These are phyloP conservation scores for Macropodus opercularis DNA, from an alignment of 2,797 vertebrate genomes.

Conservation along the genomic window DNA sequence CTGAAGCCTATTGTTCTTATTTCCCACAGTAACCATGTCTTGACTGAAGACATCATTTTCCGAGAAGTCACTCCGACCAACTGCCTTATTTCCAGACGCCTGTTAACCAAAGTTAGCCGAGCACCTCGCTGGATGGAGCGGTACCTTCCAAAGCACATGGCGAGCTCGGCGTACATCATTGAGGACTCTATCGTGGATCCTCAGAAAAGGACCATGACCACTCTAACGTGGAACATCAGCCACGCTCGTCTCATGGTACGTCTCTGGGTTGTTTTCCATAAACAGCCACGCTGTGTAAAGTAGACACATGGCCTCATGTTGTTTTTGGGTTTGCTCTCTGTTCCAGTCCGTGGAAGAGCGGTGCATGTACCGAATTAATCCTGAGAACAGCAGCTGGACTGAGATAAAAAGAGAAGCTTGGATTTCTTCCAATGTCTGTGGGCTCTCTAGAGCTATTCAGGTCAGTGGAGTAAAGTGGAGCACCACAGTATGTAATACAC, in stretches of 20 bases:
- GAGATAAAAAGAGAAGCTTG: conserved; percentile 94
- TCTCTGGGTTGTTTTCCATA: background rate
- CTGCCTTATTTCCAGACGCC: conserved; percentile 92
- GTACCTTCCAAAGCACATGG: conserved; percentile 91
- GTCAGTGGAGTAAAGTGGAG: conserved; percentile 78
- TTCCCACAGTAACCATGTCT: conserved; percentile 90
- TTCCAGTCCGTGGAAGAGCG: conserved; percentile 91
- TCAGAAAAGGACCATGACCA: conserved; percentile 92
- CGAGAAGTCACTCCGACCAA: conserved; percentile 93
- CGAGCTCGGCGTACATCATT: conserved; percentile 93
- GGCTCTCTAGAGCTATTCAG: conserved; percentile 93
- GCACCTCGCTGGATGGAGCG: conserved; percentile 93
- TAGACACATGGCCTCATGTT: conserved; percentile 13
- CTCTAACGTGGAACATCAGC: conserved; percentile 97
- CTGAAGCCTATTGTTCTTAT: background rate
- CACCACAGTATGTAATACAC: background rate
- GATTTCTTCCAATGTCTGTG: conserved; percentile 93
- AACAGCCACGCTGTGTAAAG: background rate
- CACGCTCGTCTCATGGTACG: conserved; percentile 92
- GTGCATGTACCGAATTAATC: conserved; percentile 89
- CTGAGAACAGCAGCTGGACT: conserved; percentile 91
- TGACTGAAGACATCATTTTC: conserved; percentile 95
- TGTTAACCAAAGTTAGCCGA: conserved; percentile 96
- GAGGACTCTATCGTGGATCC: conserved; percentile 97
- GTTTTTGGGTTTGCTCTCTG: background rate